phyloP scores from a whole-genome alignment of 2,797 vertebrate genomes.

The Hylomyscus alleni region DNA sequence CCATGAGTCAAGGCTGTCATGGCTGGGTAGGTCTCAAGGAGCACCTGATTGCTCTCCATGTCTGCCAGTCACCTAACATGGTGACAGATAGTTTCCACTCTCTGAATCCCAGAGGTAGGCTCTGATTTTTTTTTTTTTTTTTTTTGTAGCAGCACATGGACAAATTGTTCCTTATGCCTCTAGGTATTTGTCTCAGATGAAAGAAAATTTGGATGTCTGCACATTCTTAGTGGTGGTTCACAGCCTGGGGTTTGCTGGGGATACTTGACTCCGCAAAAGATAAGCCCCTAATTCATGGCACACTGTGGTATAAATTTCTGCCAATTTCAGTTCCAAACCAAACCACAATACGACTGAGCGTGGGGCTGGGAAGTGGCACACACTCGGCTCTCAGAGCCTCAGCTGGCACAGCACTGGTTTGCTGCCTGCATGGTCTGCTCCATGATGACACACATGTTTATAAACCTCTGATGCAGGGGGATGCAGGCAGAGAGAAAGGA shows the following conservation, averaged over 20 bases:
- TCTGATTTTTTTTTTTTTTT: background rate
- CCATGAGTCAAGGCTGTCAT: background rate
- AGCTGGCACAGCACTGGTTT: background rate
- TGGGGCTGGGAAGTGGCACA: background rate
- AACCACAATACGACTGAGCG: background rate
- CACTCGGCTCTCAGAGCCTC: background rate
- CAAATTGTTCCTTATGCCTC: background rate
- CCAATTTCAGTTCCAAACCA: conserved; percentile 5
- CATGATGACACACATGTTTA: background rate
- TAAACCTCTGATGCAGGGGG: background rate
- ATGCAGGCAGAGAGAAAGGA: background rate
- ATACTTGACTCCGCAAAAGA: background rate
- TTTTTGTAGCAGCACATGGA: background rate
- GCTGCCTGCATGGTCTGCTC: background rate
- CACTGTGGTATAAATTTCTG: conserved; percentile 9
- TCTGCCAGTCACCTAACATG: background rate
- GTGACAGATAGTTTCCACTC: background rate
- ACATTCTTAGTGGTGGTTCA: background rate
- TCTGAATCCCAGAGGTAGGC: background rate
- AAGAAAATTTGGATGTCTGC: background rate
- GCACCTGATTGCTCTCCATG: background rate
- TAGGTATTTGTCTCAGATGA: background rate
- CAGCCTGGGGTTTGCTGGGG: background rate
- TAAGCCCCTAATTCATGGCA: background rate
- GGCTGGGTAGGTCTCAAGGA: background rate